These are phyloP conservation scores for Rhabditoides inermis DNA, from an alignment of 2,888 invertebrate species.

Conservation along the genomic window DNA sequence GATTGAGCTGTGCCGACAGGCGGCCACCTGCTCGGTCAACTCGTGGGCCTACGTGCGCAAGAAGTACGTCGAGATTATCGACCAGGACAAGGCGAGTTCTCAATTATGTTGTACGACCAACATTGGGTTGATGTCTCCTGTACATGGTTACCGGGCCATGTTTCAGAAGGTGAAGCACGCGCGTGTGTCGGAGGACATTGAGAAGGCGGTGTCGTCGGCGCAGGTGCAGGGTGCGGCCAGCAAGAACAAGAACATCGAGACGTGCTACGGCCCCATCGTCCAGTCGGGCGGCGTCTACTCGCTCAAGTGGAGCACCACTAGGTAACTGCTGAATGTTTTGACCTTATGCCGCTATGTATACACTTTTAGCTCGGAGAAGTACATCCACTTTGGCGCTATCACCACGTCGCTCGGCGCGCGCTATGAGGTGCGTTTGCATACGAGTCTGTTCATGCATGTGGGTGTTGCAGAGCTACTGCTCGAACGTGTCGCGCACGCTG, in stretches of 20 bases:
- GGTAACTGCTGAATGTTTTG: constrained; percentile 53
- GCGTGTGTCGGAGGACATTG: constrained; percentile 87
- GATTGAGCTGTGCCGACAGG: constrained; percentile 78
- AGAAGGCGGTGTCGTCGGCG: constrained; percentile 83
- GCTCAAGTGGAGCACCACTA: constrained; percentile 83
- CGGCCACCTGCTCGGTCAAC: constrained; percentile 82
- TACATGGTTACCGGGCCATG: no score
- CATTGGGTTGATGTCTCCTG: no score
- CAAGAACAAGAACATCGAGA: constrained; percentile 67
- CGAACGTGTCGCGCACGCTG: constrained; percentile 89
- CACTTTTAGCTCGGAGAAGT: constrained; percentile 73
- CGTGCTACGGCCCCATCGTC: constrained; percentile 96
- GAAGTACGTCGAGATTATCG: constrained; percentile 96
- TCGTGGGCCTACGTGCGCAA: constrained; percentile 89
- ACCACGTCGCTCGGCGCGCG: constrained; percentile 86
- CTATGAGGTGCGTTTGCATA: constrained; percentile 60
- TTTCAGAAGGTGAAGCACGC: constrained; percentile 86
- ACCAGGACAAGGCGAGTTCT: constrained; percentile 68
- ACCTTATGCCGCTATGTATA: not conserved
- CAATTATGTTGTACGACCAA: no score
- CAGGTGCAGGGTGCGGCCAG: constrained; percentile 73
- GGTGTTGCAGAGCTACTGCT: constrained; percentile 74
- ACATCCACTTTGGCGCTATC: constrained; percentile 87
- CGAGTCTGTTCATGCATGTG: not conserved
- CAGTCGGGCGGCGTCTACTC: constrained; percentile 97